Conservation (phyloP, 2,797 vertebrate species). For the Cheirogaleus major region DNA sequence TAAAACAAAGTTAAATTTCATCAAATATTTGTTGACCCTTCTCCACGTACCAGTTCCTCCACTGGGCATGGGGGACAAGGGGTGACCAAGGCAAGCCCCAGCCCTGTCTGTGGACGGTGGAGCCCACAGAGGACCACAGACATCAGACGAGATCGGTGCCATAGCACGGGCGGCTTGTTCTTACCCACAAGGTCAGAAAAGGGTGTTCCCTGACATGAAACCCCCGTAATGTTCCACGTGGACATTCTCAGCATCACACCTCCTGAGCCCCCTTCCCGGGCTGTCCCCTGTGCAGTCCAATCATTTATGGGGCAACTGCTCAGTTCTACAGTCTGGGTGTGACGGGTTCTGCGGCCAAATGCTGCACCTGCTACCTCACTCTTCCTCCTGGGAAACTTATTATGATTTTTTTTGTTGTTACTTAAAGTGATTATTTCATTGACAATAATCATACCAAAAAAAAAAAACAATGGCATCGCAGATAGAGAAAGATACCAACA, state of each 20-base stretch:
- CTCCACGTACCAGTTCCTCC: neutral
- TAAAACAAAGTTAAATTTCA: neutral
- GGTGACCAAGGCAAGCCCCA: neutral
- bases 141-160: neutral
- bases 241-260: too few species aligned
- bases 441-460: neutral
- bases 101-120: neutral
- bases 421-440: neutral
- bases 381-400: neutral
- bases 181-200: neutral
- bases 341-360: rapidly evolving
- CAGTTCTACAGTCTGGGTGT: neutral
- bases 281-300: neutral
- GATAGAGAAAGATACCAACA: neutral
- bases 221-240: too few species aligned
- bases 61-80: neutral
- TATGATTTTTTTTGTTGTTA: neutral
- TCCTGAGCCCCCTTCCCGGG: neutral
- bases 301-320: neutral
- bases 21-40: neutral
- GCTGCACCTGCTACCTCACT: neutral
- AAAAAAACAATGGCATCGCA: neutral
- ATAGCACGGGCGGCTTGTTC: neutral
- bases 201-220: neutral
- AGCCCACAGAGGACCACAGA: neutral